Conservation (phyloP, 2,113 vertebrate genomes). For the Tor tambroides region DNA sequence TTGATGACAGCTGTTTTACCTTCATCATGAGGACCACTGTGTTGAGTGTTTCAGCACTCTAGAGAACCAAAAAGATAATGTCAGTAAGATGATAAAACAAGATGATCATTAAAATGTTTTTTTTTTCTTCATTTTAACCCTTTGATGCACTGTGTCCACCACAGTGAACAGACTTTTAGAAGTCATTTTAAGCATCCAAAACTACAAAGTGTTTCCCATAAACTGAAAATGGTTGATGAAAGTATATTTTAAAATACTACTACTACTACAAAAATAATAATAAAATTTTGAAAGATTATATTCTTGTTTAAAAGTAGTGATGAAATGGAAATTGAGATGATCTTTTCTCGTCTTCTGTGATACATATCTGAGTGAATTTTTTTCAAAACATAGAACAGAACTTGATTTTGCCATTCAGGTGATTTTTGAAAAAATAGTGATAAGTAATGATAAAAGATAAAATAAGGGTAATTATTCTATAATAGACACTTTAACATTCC, state of each 20-base stretch:
- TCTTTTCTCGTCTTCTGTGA: not conserved
- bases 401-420: not conserved
- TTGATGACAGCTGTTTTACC: slow-evolving; percentile 20
- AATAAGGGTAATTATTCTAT: not conserved
- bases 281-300: too few relatives aligned
- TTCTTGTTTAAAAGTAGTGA: too few relatives aligned
- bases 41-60: slow-evolving; percentile 98
- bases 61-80: slow-evolving; percentile 42
- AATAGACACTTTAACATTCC: not conserved
- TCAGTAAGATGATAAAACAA: not conserved
- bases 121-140: too few relatives aligned
- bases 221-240: too few relatives aligned
- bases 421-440: too few relatives aligned
- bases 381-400: too few relatives aligned
- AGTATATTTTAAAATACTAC: too few relatives aligned
- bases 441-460: not conserved
- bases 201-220: not conserved
- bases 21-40: too few relatives aligned
- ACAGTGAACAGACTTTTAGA: not conserved
- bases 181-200: not conserved
- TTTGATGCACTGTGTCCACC: too few relatives aligned
- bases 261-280: too few relatives aligned
- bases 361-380: not conserved
- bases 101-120: too few relatives aligned
- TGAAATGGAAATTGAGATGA: not conserved